A percentile compares a stretch with the other conserved stretches of the same genome.
Conservation (phyloP, 1,140 invertebrate genomes). For the Copidosoma floridanum region DNA sequence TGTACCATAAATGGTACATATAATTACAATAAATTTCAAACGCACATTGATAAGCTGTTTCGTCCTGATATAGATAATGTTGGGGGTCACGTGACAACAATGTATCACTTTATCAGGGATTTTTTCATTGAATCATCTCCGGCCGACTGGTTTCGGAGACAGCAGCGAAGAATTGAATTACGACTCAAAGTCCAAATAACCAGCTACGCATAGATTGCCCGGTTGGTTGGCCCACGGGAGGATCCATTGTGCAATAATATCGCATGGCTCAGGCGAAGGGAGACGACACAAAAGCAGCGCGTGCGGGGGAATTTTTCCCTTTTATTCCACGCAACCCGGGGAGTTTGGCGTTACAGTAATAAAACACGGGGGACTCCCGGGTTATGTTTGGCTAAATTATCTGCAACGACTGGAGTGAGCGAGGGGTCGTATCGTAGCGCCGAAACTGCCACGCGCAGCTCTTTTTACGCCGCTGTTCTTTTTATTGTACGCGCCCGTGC, state of each 20-base stretch:
- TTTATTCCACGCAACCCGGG: too few species aligned
- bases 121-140: constrained; percentile 24
- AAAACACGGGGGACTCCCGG: constrained; percentile 41
- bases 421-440: too few species aligned
- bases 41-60: too few species aligned
- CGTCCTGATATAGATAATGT: too few species aligned
- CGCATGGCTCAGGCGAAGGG: too few species aligned
- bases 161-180: constrained; percentile 18
- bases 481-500: too few species aligned
- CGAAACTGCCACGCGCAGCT: constrained; percentile 28
- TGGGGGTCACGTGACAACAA: too few species aligned
- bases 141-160: constrained; percentile 3
- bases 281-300: too few species aligned
- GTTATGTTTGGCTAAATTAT: constrained; percentile 44
- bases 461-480: too few species aligned
- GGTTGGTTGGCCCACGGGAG: not conserved
- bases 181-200: not conserved
- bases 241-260: constrained; percentile 10
- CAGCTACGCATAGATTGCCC: not conserved
- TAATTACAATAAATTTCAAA: too few species aligned
- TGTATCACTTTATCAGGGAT: constrained; percentile 16
- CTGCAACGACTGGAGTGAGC: constrained; percentile 29
- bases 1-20: too few species aligned
- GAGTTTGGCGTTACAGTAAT: constrained; percentile 39
- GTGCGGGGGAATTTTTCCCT: too few species aligned